Evolutionary conservation across 2,797 vertebrate genomes (phyloP).

Genomic region (Falco rusticolus): DNA sequence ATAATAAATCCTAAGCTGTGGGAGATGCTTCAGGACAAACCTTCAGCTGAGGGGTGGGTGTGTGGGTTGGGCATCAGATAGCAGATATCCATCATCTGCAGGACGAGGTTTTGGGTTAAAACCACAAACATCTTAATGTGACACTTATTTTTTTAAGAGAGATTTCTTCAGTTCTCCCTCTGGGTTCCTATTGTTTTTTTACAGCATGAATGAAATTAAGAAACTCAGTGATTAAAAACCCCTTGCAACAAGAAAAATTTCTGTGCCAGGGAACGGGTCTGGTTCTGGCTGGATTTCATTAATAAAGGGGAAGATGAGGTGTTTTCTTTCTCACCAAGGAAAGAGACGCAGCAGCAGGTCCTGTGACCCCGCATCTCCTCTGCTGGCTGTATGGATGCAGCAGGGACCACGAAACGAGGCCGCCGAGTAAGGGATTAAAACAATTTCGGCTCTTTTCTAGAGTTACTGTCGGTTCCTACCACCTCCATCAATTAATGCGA

Average conservation of each 20-base stretch:
- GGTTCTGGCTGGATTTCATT: neutral
- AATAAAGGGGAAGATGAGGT: neutral
- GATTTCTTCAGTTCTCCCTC: neutral
- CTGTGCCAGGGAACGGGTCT: neutral
- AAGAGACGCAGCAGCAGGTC: neutral
- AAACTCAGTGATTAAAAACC: neutral
- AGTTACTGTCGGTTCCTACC: neutral
- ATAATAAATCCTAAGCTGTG: neutral
- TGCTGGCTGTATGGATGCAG: accelerated
- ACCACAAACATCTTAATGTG: neutral
- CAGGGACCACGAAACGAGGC: accelerated
- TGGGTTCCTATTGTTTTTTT: neutral
- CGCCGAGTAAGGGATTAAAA: neutral
- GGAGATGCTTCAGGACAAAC: constrained; percentile 11
- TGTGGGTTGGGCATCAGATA: neutral
- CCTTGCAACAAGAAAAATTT: neutral
- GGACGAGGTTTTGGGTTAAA: neutral
- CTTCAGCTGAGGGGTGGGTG: neutral
- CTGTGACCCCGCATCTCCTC: neutral
- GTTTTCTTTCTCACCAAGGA: neutral
- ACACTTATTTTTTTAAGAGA: neutral
- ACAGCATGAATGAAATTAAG: neutral
- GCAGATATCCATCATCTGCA: neutral
- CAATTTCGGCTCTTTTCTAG: neutral
- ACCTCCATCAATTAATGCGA: neutral